Conservation (phyloP, 2,113 vertebrate genomes). For the Chaetodon trifascialis region DNA sequence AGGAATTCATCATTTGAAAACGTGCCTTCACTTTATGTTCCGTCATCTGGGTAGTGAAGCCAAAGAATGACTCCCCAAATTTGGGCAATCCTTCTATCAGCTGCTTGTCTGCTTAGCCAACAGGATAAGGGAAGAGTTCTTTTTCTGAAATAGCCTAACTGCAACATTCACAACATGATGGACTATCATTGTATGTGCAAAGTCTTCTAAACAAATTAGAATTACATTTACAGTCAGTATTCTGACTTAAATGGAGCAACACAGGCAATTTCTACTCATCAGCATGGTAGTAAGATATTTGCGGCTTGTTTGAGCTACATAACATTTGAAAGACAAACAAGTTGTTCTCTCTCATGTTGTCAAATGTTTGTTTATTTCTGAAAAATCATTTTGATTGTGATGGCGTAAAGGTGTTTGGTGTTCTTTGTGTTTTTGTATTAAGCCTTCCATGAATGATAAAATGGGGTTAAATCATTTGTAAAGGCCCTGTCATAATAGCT, state of each 20-base stretch:
- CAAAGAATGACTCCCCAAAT: constrained; percentile 48
- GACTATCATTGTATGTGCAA: background rate
- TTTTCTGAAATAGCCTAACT: constrained; percentile 11
- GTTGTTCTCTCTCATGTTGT: background rate
- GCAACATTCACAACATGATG: constrained; percentile 15
- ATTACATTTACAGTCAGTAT: no score
- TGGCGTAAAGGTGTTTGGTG: no score
- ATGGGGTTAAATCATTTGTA: background rate
- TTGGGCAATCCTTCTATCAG: constrained; percentile 45
- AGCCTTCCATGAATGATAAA: background rate
- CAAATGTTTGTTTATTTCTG: background rate
- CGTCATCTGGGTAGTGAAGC: constrained; percentile 26
- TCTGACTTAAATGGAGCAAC: constrained; percentile 4
- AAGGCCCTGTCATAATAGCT: background rate
- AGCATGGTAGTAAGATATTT: background rate
- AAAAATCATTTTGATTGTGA: no score
- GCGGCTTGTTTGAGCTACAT: no score
- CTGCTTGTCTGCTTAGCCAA: constrained; percentile 30
- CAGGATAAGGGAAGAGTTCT: constrained; percentile 20
- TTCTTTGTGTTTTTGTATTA: no score
- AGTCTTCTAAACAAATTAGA: constrained; percentile 2
- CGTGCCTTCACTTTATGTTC: constrained; percentile 57
- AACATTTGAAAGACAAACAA: background rate
- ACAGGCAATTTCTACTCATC: background rate
- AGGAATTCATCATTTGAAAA: constrained; percentile 50